Evolutionary conservation across 2,888 invertebrate genomes (phyloP).

Genomic region (Limulus polyphemus): DNA sequence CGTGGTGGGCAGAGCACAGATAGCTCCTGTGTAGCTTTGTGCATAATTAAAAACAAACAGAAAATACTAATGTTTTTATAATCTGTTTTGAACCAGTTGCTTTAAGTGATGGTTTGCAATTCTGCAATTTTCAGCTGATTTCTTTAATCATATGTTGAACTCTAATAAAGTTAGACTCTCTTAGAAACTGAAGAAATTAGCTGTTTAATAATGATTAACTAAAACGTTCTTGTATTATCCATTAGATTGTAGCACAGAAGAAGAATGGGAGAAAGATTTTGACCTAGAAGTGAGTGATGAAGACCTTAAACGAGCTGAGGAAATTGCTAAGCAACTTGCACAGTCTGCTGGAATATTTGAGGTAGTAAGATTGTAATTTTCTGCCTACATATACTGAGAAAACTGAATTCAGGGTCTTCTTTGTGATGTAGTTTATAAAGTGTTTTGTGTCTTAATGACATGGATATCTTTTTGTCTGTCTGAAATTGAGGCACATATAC

Average conservation of each 20-base stretch:
- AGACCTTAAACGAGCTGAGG: conserved; percentile 13
- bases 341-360: too few relatives aligned
- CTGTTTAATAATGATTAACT: neutral
- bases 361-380: too few relatives aligned
- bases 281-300: conserved; percentile 20
- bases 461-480: too few relatives aligned
- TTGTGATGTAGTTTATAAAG: too few relatives aligned
- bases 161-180: neutral
- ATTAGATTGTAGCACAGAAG: conserved; percentile 18
- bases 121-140: conserved; percentile 1
- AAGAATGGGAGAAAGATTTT: conserved; percentile 23
- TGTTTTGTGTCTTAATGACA: too few relatives aligned
- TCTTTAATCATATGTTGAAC: neutral
- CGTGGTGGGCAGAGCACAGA: too few relatives aligned
- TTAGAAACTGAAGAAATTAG: neutral
- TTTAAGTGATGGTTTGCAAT: neutral
- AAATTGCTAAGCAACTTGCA: conserved; percentile 3
- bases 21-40: too few relatives aligned
- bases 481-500: too few relatives aligned
- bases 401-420: too few relatives aligned
- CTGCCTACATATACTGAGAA: too few relatives aligned
- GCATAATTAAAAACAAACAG: too few relatives aligned
- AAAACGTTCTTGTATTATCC: neutral
- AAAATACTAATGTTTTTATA: too few relatives aligned
- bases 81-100: conserved; percentile 2